phyloP scores from a whole-genome alignment of 2,797 vertebrate species.

The Tokudaia tokunoshimensis region DNA sequence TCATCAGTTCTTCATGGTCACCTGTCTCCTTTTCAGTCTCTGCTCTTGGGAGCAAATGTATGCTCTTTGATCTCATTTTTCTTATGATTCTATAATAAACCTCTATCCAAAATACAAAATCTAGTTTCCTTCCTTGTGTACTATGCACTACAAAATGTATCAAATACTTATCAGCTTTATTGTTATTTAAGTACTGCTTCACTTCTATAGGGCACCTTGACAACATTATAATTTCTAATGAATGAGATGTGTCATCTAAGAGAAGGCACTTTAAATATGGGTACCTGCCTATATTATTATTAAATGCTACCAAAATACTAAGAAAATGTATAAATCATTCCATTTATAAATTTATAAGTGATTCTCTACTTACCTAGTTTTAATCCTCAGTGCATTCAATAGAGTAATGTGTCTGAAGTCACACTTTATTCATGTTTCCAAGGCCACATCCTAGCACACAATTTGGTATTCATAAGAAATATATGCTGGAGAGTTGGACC shows the following conservation, averaged over 20 bases:
- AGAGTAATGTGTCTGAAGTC: neutral
- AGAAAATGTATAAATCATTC: neutral
- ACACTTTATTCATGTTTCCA: neutral
- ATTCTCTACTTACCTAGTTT: neutral
- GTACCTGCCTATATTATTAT: neutral
- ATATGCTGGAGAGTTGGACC: neutral
- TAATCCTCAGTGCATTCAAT: neutral
- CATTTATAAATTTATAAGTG: neutral
- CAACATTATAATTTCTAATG: neutral
- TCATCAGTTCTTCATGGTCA: neutral
- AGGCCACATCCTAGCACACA: neutral
- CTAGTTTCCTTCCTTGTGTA: neutral
- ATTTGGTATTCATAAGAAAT: neutral
- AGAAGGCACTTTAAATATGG: neutral
- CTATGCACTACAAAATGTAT: neutral
- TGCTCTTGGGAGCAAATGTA: neutral
- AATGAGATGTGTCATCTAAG: neutral
- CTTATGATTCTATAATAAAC: neutral
- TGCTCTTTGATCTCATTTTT: neutral
- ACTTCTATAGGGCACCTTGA: neutral
- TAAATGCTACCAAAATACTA: neutral
- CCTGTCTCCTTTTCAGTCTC: neutral
- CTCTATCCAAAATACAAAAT: neutral
- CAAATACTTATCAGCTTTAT: neutral
- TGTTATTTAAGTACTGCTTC: neutral